These are phyloP conservation scores for Lasioglossum pauxillum DNA, from an alignment of 2,888 invertebrate genomes.

Conservation along the genomic window DNA sequence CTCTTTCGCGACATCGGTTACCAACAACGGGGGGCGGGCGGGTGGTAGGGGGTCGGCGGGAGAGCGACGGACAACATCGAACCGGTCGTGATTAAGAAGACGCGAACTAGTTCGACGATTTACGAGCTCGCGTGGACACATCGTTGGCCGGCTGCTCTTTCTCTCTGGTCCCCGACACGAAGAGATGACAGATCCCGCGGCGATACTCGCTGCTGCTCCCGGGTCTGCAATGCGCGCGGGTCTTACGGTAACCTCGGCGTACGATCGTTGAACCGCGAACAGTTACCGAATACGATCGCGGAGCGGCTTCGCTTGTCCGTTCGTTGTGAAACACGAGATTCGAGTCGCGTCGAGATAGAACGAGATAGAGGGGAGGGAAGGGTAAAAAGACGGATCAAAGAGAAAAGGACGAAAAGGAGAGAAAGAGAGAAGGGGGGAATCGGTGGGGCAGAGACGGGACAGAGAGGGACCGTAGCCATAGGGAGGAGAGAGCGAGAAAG, in stretches of 20 bases:
- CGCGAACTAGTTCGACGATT: conserved; percentile 2
- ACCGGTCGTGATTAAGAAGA: conserved; percentile 19
- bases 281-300: conserved; percentile 41
- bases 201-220: conserved; percentile 6
- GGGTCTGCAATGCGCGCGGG: conserved; percentile 28
- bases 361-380: conserved; percentile 17
- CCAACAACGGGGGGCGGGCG: not conserved
- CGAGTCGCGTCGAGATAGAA: conserved; percentile 8
- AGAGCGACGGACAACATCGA: not conserved
- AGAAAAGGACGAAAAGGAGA: conserved; percentile 20
- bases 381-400: conserved; percentile 2
- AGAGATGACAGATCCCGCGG: conserved; percentile 45
- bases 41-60: not conserved
- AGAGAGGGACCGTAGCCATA: not conserved
- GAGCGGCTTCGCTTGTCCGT: conserved; percentile 26
- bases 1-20: not conserved
- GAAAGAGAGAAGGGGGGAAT: not conserved
- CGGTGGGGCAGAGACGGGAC: conserved; percentile 21
- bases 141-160: not conserved
- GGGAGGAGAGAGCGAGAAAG: conserved; percentile 23
- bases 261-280: conserved; percentile 57
- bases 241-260: conserved; percentile 16
- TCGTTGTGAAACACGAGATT: conserved; percentile 29
- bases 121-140: not conserved
- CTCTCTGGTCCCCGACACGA: not conserved